These are phyloP conservation scores for Phenganax marumi DNA, from an alignment of 92 coral and sea anemone genomes.

Conservation along the genomic window DNA sequence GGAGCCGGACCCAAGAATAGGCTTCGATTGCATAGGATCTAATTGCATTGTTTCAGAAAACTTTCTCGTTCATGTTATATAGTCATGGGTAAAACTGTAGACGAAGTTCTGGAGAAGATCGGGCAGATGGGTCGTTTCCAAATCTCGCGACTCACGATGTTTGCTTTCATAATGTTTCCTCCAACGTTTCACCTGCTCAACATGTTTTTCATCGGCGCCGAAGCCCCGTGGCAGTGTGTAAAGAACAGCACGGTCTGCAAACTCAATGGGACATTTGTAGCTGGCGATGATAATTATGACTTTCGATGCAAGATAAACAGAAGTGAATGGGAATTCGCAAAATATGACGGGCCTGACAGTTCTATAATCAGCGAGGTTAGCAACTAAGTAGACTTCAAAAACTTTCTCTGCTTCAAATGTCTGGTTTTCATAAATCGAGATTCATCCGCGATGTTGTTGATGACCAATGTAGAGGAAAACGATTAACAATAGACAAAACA, in stretches of 20 bases:
- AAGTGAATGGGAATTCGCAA: constrained; percentile 84
- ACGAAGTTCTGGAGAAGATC: constrained; percentile 69
- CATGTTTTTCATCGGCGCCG: constrained; percentile 92
- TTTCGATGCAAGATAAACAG: constrained; percentile 76
- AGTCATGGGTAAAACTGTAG: constrained; percentile 54
- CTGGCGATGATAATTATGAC: constrained; percentile 54
- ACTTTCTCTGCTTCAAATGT: not conserved
- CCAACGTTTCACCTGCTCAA: constrained; percentile 87
- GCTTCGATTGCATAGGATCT: not conserved
- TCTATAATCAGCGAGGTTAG: constrained; percentile 90
- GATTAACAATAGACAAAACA: no score
- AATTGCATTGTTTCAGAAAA: not conserved
- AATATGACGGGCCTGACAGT: constrained; percentile 59
- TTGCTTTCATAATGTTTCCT: constrained; percentile 71
- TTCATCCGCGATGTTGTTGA: not conserved
- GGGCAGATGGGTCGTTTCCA: constrained; percentile 92
- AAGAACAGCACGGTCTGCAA: constrained; percentile 58
- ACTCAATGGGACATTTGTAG: constrained; percentile 65
- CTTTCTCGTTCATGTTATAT: not conserved
- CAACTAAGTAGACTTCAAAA: not conserved
- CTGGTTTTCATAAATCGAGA: not conserved
- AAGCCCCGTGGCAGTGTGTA: constrained; percentile 77
- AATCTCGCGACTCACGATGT: constrained; percentile 70
- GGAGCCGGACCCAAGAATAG: no score
- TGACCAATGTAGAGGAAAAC: no score